Base-by-base conservation (phyloP, 2,113 vertebrate genomes). In the Bos javanicus region DNA sequence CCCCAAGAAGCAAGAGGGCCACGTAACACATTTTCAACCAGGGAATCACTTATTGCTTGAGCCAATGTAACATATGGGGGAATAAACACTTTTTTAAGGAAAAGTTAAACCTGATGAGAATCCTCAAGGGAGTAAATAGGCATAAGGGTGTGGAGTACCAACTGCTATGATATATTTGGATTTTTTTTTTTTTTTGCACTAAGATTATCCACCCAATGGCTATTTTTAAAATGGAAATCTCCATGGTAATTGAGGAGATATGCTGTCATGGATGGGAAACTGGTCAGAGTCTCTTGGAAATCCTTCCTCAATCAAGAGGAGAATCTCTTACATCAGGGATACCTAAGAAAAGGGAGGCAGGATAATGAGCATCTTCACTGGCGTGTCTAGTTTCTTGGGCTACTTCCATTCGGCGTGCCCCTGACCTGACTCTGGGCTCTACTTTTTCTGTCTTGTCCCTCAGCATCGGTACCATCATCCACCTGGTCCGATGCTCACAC, bases 211-310 rank as follows among this genome's bases (percentile, higher is more conserved):
- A 92, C 60, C 71, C 98, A 91, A 78, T 36, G 95, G 36, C 96
- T 97, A 97, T 98, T 96, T 98, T 90, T 91, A 80, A 98, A 57
- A 76, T 71, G 91, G 84, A 96, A 98, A 90, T 97, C 93, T 95
- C 85, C 88, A 93, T 94, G 93, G 89, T 81, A 94, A 96, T 96
- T 83, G 85, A 94, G 84, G 93, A 93, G 87, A 78, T 67, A 12
- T 5, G 16, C 15, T 33, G 33, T 43, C 74, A 50, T 1, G 7
- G 67, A 81, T 71, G 62, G 76, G 80, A 85, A 59, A 25, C 19
- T 19, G 90, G 96, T 83, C 78, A 87, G 86, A 82, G 30, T 28
- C 81, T 84, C 52, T 62, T 39, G 57, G 62, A 92, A 96, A 78
- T 28, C 14, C 76, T 96, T 19, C 82, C 67, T 25, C 3, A 13